A percentile compares a stretch with the other conserved stretches of the same genome.
phyloP scores from a whole-genome alignment of 2,888 invertebrate genomes.

The Drosophila buzzatii region DNA sequence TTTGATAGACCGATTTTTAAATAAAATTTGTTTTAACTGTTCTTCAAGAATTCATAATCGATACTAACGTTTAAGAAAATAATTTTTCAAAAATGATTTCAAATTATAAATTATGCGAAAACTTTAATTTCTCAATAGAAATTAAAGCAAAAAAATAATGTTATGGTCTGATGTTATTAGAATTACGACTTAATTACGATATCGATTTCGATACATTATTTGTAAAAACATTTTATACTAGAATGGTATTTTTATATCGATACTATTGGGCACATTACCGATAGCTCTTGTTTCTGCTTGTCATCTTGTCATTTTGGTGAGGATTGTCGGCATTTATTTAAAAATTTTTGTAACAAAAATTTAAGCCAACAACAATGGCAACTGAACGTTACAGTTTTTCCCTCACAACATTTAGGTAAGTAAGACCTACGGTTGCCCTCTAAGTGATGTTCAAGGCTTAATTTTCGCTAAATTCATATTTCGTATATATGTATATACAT shows the following conservation, averaged over 20 bases:
- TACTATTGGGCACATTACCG: slow-evolving; percentile 7
- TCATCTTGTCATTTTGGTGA: slow-evolving; percentile 72
- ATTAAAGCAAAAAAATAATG: not conserved
- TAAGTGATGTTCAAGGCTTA: fast-evolving
- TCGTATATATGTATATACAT: slow-evolving; percentile 54
- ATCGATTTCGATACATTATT: slow-evolving; percentile 1
- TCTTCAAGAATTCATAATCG: slow-evolving; percentile 4
- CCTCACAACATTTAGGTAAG: slow-evolving; percentile 90
- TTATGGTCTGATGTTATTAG: too few relatives aligned
- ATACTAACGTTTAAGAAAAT: not conserved
- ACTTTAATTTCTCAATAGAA: not conserved
- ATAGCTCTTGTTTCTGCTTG: slow-evolving; percentile 71
- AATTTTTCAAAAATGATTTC: not conserved
- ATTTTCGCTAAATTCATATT: slow-evolving; percentile 56
- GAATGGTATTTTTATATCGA: slow-evolving; percentile 16
- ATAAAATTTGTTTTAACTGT: not conserved
- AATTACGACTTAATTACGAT: not conserved
- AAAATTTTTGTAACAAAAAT: slow-evolving; percentile 44
- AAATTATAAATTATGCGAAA: too few relatives aligned
- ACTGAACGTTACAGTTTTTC: slow-evolving; percentile 99
- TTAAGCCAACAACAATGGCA: slow-evolving; percentile 88
- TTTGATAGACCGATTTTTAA: not conserved
- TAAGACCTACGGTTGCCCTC: not conserved
- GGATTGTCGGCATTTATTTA: slow-evolving; percentile 54
- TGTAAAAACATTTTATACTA: not conserved